Evolutionary conservation across 2,888 invertebrate genomes (phyloP).

Genomic region (Agelastica alni): DNA sequence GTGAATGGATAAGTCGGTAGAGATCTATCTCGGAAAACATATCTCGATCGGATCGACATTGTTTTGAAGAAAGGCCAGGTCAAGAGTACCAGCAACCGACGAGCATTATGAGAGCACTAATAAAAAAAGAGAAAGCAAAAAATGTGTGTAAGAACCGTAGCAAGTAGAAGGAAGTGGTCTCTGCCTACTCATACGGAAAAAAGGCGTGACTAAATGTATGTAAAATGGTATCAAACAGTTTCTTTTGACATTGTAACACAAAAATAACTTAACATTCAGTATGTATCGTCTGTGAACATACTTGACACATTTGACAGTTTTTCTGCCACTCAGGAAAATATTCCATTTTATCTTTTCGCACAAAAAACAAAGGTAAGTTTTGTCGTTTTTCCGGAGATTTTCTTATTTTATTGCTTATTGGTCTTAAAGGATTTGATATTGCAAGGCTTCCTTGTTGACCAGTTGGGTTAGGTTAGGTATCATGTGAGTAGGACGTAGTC

Average conservation of each 20-base stretch:
- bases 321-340: constrained; percentile 1
- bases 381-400: constrained; percentile 2
- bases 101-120: too few relatives aligned
- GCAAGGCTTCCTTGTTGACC: not conserved
- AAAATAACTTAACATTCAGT: not conserved
- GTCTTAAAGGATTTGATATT: not conserved
- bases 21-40: too few relatives aligned
- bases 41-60: too few relatives aligned
- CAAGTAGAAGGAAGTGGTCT: too few relatives aligned
- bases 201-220: too few relatives aligned
- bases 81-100: too few relatives aligned
- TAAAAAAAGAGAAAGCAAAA: too few relatives aligned
- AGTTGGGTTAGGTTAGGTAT: not conserved
- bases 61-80: too few relatives aligned
- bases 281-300: not conserved
- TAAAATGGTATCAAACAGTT: not conserved
- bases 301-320: not conserved
- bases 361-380: constrained; percentile 1
- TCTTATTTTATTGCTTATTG: not conserved
- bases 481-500: too few relatives aligned
- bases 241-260: constrained; percentile 4
- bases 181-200: too few relatives aligned
- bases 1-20: too few relatives aligned
- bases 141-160: too few relatives aligned
- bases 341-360: not conserved